These are phyloP conservation scores for Bubo scandiacus DNA, from an alignment of 2,113 vertebrate genomes.

Conservation along the genomic window DNA sequence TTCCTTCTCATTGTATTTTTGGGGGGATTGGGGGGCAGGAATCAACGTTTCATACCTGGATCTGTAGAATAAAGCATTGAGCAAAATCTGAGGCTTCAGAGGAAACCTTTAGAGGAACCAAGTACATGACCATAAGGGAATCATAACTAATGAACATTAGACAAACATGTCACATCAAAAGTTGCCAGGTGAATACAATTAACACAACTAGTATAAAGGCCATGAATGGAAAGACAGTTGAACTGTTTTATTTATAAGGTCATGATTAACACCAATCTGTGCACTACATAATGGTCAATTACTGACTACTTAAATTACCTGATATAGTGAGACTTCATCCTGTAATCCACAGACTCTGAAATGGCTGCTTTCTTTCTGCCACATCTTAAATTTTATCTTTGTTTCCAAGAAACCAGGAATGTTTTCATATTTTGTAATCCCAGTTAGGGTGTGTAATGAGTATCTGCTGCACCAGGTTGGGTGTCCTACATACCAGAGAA, in stretches of 20 bases:
- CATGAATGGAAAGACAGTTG: background rate
- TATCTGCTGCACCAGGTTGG: background rate
- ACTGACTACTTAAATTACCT: background rate
- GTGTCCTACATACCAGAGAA: background rate
- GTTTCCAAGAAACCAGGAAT: background rate
- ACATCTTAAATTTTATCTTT: background rate
- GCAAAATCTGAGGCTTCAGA: background rate
- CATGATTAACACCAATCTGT: background rate
- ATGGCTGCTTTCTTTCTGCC: background rate
- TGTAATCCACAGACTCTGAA: background rate
- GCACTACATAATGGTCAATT: background rate
- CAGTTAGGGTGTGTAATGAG: background rate
- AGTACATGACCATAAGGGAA: background rate
- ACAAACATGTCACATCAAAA: background rate
- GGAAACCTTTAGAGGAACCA: background rate
- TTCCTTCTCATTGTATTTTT: background rate
- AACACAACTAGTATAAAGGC: background rate
- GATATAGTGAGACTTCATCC: background rate
- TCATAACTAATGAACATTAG: background rate
- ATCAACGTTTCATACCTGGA: background rate
- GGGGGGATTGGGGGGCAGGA: accelerated
- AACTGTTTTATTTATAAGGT: background rate
- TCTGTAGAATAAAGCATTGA: background rate
- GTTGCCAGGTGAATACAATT: background rate
- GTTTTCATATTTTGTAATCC: background rate